Base-by-base conservation (phyloP, 2,797 vertebrate genomes). In the Catharus ustulatus region DNA sequence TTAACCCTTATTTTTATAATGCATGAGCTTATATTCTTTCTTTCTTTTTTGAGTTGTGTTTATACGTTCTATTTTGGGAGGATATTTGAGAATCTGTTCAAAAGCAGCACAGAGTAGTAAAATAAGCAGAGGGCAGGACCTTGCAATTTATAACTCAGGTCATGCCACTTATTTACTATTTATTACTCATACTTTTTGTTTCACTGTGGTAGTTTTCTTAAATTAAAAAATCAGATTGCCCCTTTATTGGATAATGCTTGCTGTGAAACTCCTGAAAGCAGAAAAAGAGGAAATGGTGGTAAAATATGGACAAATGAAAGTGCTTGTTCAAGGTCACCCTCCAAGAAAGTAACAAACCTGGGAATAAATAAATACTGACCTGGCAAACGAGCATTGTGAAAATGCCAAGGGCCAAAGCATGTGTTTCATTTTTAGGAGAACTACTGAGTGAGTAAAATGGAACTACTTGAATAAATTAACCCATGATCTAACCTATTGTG, bases 141-240 rank as follows among this genome's bases (percentile, higher is more conserved):
- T 90, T 16, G 21, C n/a, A 45, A 57, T 88, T 94, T 95, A 84
- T 95, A 95, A 84, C 72, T 72, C 27, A 24, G 75, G 46, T 62
- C 67, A 45, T 54, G 27, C 11, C 29, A 67, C 27, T 90, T 86
- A 73, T 84, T 93, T 93, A 42, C 76, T 86, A 40, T 78, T 91
- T 93, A 61, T 85, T 91, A 61, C 23, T 81, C 46, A 36, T 63
- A 75, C 54, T 88, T 62, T 77, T 83, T 80, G 5, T 24, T 74
- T 77, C 40, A 57, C 13, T 32, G 2, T 38, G 30, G 43, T 34
- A 11, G 2, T 94, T 72, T 91, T 66, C 24, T 75, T 69, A 81
- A 45, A 34, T 51, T 78, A 30, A 91, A 91, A 92, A 72, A 29
- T 80, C 51, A 52, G 8, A 36, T 46, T 57, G 7, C 45, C 24